Evolutionary conservation across 2,113 vertebrate genomes (phyloP).

Genomic region (Hyla sarda): DNA sequence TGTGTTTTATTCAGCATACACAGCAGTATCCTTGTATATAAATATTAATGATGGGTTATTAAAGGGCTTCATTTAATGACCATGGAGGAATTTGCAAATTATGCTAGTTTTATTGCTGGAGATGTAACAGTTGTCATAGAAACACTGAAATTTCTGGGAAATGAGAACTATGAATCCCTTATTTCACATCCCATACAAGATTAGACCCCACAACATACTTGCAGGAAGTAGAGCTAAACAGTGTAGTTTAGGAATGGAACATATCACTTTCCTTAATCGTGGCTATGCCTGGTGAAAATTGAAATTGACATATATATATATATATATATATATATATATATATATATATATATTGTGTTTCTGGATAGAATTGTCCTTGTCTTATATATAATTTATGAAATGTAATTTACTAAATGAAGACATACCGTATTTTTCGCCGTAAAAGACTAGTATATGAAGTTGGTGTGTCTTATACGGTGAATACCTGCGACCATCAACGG

Average conservation of each 20-base stretch:
- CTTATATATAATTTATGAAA: too few relatives aligned
- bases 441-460: too few relatives aligned
- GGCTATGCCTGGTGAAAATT: neutral
- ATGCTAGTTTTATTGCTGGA: constrained; percentile 34
- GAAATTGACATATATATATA: too few relatives aligned
- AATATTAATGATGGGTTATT: constrained; percentile 46
- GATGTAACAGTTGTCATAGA: constrained; percentile 49
- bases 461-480: too few relatives aligned
- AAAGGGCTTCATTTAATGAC: constrained; percentile 46
- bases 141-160: constrained; percentile 25
- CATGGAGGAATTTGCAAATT: constrained; percentile 37
- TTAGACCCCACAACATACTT: neutral
- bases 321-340: too few relatives aligned
- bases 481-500: too few relatives aligned
- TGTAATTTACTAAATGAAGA: too few relatives aligned
- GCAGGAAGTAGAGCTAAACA: neutral
- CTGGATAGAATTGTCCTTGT: neutral
- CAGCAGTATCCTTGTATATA: constrained; percentile 27
- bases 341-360: neutral
- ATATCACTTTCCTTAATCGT: neutral
- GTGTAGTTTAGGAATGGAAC: neutral
- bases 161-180: neutral
- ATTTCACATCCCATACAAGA: neutral
- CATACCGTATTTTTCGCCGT: too few relatives aligned
- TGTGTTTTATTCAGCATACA: constrained; percentile 37